phyloP scores from a whole-genome alignment of 2,888 invertebrate species.

The Oscheius onirici region DNA sequence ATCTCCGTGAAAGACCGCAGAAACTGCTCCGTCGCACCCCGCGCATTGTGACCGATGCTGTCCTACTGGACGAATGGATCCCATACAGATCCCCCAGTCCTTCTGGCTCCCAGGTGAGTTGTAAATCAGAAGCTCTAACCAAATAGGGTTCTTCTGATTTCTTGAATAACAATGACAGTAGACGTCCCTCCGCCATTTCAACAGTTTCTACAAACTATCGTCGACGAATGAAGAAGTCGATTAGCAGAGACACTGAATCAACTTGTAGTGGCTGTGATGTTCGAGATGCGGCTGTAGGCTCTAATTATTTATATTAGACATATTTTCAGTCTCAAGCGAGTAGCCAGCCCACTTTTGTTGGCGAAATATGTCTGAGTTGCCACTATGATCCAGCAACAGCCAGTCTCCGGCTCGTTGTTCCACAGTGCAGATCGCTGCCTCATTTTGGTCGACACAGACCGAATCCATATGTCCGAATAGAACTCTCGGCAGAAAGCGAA shows the following conservation, averaged over 20 bases:
- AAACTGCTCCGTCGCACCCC: constrained; percentile 1
- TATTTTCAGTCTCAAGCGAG: constrained; percentile 24
- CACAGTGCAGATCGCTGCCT: constrained; percentile 25
- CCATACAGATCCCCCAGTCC: constrained; percentile 13
- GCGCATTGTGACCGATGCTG: constrained; percentile 1
- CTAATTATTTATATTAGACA: not conserved
- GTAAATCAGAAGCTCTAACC: too few species aligned
- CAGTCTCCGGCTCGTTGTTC: constrained; percentile 17
- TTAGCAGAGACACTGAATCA: constrained; percentile 26
- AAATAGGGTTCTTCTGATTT: constrained; percentile 22
- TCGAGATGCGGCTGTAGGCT: constrained; percentile 4
- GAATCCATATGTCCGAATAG: constrained; percentile 29
- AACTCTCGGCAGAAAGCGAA: not conserved
- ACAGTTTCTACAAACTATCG: not conserved
- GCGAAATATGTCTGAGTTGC: constrained; percentile 20
- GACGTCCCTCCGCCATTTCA: constrained; percentile 17
- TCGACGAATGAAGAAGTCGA: constrained; percentile 12
- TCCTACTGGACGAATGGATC: constrained; percentile 23
- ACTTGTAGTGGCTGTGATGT: constrained; percentile 24
- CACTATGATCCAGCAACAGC: constrained; percentile 11
- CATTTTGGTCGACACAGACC: constrained; percentile 31
- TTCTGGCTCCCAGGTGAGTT: not conserved
- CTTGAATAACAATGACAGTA: constrained; percentile 24
- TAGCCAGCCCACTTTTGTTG: constrained; percentile 24
- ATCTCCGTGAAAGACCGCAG: constrained; percentile 8